Conservation (phyloP, 2,113 vertebrate species). For the Apodemus speciosus region DNA sequence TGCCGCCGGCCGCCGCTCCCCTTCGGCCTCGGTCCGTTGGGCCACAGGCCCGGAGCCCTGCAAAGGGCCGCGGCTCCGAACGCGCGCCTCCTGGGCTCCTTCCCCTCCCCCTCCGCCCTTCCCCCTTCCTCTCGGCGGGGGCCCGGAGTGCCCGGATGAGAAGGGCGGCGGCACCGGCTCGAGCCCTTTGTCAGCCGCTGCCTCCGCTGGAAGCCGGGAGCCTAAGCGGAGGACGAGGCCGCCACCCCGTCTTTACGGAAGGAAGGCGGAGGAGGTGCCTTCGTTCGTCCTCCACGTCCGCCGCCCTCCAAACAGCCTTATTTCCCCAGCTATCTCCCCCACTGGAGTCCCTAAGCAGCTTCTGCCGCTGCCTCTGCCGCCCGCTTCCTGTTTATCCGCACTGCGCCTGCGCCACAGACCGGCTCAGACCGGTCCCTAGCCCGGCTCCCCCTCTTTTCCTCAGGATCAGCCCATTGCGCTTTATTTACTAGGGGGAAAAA, state of each 20-base stretch:
- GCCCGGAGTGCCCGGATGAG: slow-evolving; percentile 73
- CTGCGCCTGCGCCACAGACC: slow-evolving; percentile 93
- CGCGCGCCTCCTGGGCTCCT: slow-evolving; percentile 23
- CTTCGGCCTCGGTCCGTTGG: slow-evolving; percentile 71
- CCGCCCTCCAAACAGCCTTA: slow-evolving; percentile 10
- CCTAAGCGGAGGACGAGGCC: not conserved
- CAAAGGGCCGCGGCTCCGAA: slow-evolving; percentile 41
- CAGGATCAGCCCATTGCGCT: slow-evolving; percentile 54
- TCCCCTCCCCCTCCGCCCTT: slow-evolving; percentile 66
- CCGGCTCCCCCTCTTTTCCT: slow-evolving; percentile 62
- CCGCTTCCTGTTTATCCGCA: slow-evolving; percentile 95
- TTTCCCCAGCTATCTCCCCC: slow-evolving; percentile 23
- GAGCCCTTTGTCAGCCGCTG: slow-evolving; percentile 76
- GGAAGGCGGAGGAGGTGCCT: slow-evolving; percentile 26
- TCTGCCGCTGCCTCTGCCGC: slow-evolving; percentile 56
- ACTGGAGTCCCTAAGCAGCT: not conserved
- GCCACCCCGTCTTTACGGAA: not conserved
- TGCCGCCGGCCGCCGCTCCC: slow-evolving; percentile 68
- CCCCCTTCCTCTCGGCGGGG: slow-evolving; percentile 68
- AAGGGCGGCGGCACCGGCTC: slow-evolving; percentile 75
- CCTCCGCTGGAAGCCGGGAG: slow-evolving; percentile 10
- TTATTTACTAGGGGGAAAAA: slow-evolving; percentile 52
- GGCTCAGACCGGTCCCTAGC: slow-evolving; percentile 90
- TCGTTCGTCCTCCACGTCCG: not conserved
- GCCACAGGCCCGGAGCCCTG: slow-evolving; percentile 58